Conservation (phyloP, 2,888 invertebrate genomes). For the Neoascia interrupta region DNA sequence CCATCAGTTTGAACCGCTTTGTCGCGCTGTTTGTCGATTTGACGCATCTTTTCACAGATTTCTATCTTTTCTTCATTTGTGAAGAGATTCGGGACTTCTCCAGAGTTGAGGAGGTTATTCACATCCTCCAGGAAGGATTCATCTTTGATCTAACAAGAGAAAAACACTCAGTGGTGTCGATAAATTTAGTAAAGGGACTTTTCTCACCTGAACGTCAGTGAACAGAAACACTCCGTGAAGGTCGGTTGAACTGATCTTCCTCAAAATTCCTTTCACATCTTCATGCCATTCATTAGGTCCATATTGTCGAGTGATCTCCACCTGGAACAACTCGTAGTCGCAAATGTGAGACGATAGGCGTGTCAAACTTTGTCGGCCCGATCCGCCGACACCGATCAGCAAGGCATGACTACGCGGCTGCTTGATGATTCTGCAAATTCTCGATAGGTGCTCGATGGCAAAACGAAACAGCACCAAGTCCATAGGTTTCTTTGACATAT, state of each 20-base stretch:
- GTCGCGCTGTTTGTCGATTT: constrained; percentile 92
- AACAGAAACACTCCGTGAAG: constrained; percentile 94
- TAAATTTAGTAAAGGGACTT: not conserved
- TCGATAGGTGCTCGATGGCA: constrained; percentile 95
- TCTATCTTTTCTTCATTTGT: constrained; percentile 92
- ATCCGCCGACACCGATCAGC: constrained; percentile 95
- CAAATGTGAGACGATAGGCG: constrained; percentile 95
- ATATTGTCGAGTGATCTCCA: constrained; percentile 94
- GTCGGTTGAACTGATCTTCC: constrained; percentile 90
- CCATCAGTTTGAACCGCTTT: constrained; percentile 95
- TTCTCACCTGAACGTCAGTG: constrained; percentile 89
- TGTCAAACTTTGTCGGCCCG: constrained; percentile 94
- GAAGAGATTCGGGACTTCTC: constrained; percentile 96
- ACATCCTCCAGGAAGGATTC: constrained; percentile 96
- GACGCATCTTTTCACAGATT: constrained; percentile 94
- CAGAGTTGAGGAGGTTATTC: constrained; percentile 94
- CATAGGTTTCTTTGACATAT: constrained; percentile 98
- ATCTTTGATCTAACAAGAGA: constrained; percentile 87
- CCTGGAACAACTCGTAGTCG: constrained; percentile 94
- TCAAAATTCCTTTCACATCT: constrained; percentile 90
- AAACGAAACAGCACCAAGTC: constrained; percentile 96
- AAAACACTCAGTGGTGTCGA: not conserved
- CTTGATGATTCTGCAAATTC: constrained; percentile 93
- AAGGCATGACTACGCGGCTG: constrained; percentile 95
- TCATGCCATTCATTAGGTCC: constrained; percentile 93